These are phyloP conservation scores for Thereva nobilitata DNA, from an alignment of 2,888 invertebrate species.

Conservation along the genomic window DNA sequence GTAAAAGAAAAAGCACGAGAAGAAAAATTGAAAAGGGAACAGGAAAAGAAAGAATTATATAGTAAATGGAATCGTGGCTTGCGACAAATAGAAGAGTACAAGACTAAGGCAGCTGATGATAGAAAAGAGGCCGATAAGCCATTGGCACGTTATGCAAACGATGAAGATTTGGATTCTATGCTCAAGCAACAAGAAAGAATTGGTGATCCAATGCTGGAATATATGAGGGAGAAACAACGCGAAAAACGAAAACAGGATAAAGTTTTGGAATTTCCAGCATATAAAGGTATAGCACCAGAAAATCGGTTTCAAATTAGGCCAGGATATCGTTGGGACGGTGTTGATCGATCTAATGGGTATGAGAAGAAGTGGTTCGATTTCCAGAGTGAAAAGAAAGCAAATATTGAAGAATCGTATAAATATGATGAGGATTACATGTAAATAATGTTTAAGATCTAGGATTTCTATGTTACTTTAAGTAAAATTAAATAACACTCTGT, in stretches of 20 bases:
- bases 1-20: constrained; percentile 58
- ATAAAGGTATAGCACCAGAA: constrained; percentile 84
- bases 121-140: constrained; percentile 88
- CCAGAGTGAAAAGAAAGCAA: constrained; percentile 73
- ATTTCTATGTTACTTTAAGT: too few species aligned
- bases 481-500: too few species aligned
- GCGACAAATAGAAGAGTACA: constrained; percentile 79
- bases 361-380: constrained; percentile 87
- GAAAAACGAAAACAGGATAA: constrained; percentile 60
- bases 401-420: constrained; percentile 84
- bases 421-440: constrained; percentile 96
- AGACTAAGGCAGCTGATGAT: constrained; percentile 71
- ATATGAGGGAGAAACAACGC: constrained; percentile 71
- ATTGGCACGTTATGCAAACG: constrained; percentile 85
- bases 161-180: constrained; percentile 81
- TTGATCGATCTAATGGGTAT: constrained; percentile 95
- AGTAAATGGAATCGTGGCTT: constrained; percentile 83
- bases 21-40: constrained; percentile 70
- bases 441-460: constrained; percentile 39
- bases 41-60: constrained; percentile 73
- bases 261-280: constrained; percentile 67
- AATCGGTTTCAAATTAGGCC: constrained; percentile 92
- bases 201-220: constrained; percentile 94
- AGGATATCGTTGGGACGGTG: constrained; percentile 98
- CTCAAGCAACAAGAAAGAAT: constrained; percentile 75